Base-by-base conservation (phyloP, 2,113 vertebrate genomes). In the Chaetodon trifascialis region DNA sequence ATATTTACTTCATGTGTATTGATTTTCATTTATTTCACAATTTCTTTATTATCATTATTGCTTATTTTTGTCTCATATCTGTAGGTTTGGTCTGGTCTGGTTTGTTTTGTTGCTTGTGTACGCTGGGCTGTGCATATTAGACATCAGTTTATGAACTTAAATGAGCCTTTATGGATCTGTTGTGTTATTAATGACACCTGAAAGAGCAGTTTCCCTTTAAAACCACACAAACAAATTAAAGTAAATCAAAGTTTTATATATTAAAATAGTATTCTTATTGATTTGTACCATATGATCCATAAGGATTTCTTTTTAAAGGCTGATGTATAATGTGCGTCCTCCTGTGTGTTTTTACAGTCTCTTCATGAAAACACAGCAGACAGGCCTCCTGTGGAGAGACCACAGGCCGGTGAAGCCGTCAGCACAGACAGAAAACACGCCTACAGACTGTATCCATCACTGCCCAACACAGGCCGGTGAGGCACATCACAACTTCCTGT, bases 391-490 rank as follows among this genome's bases (percentile, higher is more conserved):
- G 56, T 34, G 60, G 62, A 38, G 51, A 72, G 30, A 25, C 19
- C 68, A 11, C 52, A 69, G 42, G 16, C 21, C 17, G 5, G 11
- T 12, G 34, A n/a, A 52, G 17, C 58, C 7, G 25, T 4, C 9
- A 10, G 19, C 7, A 21, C 42, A 25, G 75, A 79, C 51, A n/a
- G 30, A 21, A 81, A 25, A 62, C 74, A 21, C n/a, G 25, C 14
- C 16, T 7, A 55, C 66, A 80, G 89, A 65, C 73, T 92, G 16
- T 90, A 91, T 77, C 92, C 92, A 34, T 85, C 84, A 5, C 79
- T 92, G 42, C 87, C 90, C 0, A 51, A 55, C 5, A 4, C 3
- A 1, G 52, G 81, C 73, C 81, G 85, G 91, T 91, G 58, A 86
- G 74, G 9, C 6, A 3, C 69, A 10, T 19, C 5, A 1, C 8